Evolutionary conservation across 2,113 vertebrate species (phyloP).

Genomic region (Nesoenas mayeri): DNA sequence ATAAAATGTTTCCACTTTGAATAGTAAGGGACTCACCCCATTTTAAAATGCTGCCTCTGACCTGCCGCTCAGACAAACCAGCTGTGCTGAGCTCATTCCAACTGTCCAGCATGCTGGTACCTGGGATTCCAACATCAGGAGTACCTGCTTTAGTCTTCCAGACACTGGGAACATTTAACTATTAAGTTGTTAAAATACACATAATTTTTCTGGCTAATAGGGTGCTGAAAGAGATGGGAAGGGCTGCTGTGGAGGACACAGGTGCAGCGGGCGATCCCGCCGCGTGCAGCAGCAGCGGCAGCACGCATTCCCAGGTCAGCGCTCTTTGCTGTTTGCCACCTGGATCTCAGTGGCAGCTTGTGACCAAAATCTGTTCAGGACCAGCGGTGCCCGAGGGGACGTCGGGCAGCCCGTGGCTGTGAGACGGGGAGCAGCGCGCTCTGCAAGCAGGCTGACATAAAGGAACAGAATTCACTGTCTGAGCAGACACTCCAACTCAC

Average conservation of each 20-base stretch:
- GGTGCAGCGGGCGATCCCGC: neutral
- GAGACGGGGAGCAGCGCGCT: fast-evolving
- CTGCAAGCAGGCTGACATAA: neutral
- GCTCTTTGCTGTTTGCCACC: neutral
- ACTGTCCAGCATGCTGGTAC: neutral
- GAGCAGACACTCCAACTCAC: neutral
- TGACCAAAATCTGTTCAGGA: neutral
- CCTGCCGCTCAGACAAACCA: neutral
- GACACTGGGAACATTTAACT: neutral
- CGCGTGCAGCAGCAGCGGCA: neutral
- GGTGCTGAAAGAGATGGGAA: neutral
- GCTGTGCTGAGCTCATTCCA: neutral
- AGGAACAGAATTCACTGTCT: neutral
- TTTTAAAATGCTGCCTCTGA: slow-evolving; percentile 1
- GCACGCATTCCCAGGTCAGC: neutral
- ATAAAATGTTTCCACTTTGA: neutral
- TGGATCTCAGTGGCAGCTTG: neutral
- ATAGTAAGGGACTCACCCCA: neutral
- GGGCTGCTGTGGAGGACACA: neutral
- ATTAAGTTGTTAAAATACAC: neutral
- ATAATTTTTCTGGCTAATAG: neutral
- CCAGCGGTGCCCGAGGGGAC: neutral
- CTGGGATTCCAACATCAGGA: neutral
- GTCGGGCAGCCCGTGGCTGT: neutral
- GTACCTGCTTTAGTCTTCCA: neutral